Percentiles rank a stretch among this genome's conserved stretches.
Conservation (phyloP, 2,113 vertebrate genomes). For the Eonycteris spelaea region DNA sequence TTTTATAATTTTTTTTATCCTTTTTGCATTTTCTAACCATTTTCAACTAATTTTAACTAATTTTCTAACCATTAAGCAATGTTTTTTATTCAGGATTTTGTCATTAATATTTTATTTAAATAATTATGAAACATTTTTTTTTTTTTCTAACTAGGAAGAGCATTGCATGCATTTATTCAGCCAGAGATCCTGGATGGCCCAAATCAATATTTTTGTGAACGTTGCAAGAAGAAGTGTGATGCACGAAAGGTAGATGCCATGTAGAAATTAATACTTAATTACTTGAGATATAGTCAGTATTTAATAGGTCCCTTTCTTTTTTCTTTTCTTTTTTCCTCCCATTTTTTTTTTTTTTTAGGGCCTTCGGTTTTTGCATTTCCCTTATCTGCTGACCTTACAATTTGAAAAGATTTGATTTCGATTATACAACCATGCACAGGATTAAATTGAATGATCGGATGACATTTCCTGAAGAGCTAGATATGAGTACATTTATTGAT, state of each 20-base stretch:
- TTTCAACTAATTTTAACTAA: background rate
- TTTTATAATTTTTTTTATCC: conserved; percentile 20
- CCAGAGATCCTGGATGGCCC: conserved; percentile 97
- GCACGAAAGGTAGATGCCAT: conserved; percentile 91
- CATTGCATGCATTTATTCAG: conserved; percentile 97
- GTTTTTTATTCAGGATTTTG: background rate
- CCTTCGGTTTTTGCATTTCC: conserved; percentile 97
- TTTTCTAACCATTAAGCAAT: conserved; percentile 19
- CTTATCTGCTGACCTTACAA: conserved; percentile 96
- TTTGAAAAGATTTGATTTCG: conserved; percentile 99
- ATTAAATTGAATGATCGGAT: conserved; percentile 99
- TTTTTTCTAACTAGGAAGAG: conserved; percentile 90
- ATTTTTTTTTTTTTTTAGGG: conserved; percentile 82
- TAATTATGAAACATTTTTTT: conserved; percentile 55
- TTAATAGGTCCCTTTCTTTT: background rate
- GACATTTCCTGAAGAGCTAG: conserved; percentile 97
- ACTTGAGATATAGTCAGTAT: background rate
- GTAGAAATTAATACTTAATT: background rate
- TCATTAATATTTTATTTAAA: conserved; percentile 4
- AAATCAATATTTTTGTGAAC: conserved; percentile 99
- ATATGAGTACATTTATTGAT: conserved; percentile 98
- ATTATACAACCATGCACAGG: conserved; percentile 99
- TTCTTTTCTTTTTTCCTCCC: background rate
- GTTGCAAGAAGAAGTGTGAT: conserved; percentile 99
- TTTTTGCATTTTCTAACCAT: background rate